Conservation (phyloP, 2,888 invertebrate genomes). For the Drosophila pseudotakahashii region DNA sequence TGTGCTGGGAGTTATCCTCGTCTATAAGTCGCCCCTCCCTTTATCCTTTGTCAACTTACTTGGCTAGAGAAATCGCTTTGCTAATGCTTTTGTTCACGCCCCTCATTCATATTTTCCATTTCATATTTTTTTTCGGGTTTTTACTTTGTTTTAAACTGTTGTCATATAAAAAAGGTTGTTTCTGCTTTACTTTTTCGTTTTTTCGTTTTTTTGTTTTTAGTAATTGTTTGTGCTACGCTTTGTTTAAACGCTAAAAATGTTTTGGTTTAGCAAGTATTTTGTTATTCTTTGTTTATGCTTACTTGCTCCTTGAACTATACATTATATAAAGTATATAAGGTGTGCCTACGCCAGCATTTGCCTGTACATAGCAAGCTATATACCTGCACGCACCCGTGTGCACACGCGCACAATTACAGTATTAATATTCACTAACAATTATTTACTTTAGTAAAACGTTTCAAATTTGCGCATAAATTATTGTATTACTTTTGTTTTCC, state of each 20-base stretch:
- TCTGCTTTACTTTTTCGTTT: conserved; percentile 10
- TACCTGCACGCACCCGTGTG: conserved; percentile 25
- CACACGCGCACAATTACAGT: conserved; percentile 55
- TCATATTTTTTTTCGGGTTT: neutral
- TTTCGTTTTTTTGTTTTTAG: conserved; percentile 10
- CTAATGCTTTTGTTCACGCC: conserved; percentile 49
- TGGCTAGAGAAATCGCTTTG: conserved; percentile 66
- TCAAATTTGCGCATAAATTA: conserved; percentile 78
- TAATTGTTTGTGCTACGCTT: conserved; percentile 64
- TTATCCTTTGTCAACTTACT: conserved; percentile 38
- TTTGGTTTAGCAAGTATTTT: conserved; percentile 58
- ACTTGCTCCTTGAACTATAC: conserved; percentile 64
- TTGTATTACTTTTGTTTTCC: conserved; percentile 60
- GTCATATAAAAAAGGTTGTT: conserved; percentile 45
- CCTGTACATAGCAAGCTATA: conserved; percentile 13
- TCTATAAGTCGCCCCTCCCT: neutral
- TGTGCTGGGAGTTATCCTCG: conserved; percentile 21
- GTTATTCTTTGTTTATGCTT: conserved; percentile 29
- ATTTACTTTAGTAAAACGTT: conserved; percentile 76
- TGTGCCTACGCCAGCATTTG: conserved; percentile 25
- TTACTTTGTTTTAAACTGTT: conserved; percentile 43
- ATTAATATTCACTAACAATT: conserved; percentile 76
- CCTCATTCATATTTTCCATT: conserved; percentile 15
- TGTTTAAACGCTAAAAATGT: conserved; percentile 58
- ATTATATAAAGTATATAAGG: conserved; percentile 69